Evolutionary conservation across 1,140 invertebrate species (phyloP).

Genomic region (Sarcophaga bullata): DNA sequence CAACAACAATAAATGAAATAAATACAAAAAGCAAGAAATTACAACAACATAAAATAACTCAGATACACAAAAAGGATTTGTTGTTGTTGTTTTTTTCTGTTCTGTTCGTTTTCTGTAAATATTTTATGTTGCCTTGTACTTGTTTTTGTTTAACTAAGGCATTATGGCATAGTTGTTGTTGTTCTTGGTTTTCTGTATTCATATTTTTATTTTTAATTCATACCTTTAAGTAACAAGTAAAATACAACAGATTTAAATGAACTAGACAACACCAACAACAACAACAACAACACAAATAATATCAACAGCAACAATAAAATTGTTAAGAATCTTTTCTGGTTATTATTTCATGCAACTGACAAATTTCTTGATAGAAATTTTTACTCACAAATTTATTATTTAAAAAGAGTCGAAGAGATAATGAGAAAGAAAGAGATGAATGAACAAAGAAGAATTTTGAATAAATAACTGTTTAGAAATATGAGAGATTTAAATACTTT

Average conservation of each 20-base stretch:
- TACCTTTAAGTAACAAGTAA: not conserved
- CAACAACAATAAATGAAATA: not conserved
- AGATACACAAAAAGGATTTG: not conserved
- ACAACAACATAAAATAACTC: not conserved
- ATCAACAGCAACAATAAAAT: not conserved
- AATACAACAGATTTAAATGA: slow-evolving; percentile 9
- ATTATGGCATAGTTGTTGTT: not conserved
- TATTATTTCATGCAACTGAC: too few species aligned
- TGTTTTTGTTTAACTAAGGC: not conserved
- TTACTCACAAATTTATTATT: too few species aligned
- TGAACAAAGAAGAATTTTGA: too few species aligned
- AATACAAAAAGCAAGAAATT: not conserved
- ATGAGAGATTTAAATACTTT: too few species aligned
- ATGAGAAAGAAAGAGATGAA: too few species aligned
- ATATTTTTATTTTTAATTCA: not conserved
- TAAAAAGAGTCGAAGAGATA: too few species aligned
- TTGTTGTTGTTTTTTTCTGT: not conserved
- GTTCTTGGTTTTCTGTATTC: not conserved
- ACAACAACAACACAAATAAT: not conserved
- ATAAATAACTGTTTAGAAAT: too few species aligned
- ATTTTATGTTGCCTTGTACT: not conserved
- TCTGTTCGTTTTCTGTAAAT: not conserved
- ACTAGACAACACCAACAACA: not conserved
- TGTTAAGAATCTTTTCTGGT: too few species aligned
- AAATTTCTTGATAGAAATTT: too few species aligned